Evolutionary conservation across 2,888 invertebrate species (phyloP), one percentile per base, ranked within the genome.

Genomic region (Drosophila robusta): DNA sequence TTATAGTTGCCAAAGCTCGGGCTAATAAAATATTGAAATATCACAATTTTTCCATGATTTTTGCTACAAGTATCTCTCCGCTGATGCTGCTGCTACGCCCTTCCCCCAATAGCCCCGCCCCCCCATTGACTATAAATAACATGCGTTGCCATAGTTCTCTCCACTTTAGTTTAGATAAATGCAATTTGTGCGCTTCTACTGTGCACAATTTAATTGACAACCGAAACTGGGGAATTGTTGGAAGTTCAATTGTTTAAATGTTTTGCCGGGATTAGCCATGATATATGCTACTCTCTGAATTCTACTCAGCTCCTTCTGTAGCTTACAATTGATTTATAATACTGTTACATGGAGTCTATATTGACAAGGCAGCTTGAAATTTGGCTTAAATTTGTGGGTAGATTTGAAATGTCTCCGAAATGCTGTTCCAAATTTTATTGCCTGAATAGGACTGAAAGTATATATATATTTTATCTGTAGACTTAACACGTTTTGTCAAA

Each of bases 21-120:
- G 51, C 84, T 74, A 87, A 78, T 87, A 83, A 83, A 87, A 83
- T 80, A 83, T 84, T 84, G 86, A 80, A 80, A 87, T 75, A 82
- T 75, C 61, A 61, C 44, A 63, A 66, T 60, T 63, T 54, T 46
- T 24, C 58, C 51, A 75, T 80, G 78, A 80, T 80, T 78, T 75
- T 64, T 57, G 54, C 60, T 71, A 52, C 55, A 70, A 67, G 63
- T 78, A 50, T 38, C 32, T 38, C 34, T 24, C 16, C 24, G 5
- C 16, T 16, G 29, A 29, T 9, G 29, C 29, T 29, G 9, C 8
- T 9, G 29, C 9, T 9, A 29, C 29, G 9, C 29, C 29, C 0
- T 9, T 9, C 8, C 9, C 8, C 29, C 29, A 29, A 9, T 9
- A 8, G 8, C 2, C 29, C 9, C 29, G 0, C 0, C 26, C 9